Evolutionary conservation across 2,888 invertebrate species (phyloP), one percentile per base, ranked within the genome.

Genomic region (Zygothrica quintamaculata): DNA sequence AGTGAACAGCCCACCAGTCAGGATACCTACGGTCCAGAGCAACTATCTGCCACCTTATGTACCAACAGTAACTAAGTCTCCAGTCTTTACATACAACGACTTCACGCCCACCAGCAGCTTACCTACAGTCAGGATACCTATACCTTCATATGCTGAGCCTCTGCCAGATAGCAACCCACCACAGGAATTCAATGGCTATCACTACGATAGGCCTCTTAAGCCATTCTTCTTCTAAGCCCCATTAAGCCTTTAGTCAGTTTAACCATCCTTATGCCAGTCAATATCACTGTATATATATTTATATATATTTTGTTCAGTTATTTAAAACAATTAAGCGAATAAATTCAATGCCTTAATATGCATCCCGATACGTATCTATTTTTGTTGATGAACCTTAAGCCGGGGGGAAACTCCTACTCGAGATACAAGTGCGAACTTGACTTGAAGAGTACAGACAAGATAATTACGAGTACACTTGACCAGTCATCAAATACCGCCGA

Each of bases 91-190:
- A n/a, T n/a, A n/a, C n/a, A n/a, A n/a, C n/a, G n/a, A n/a, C n/a
- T n/a, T n/a, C n/a, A n/a, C n/a, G n/a, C n/a, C n/a, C n/a, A n/a
- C n/a, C n/a, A n/a, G n/a, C n/a, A n/a, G n/a, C n/a, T n/a, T 55
- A 13, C 70, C 74, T 34, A 67, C 31, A 39, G 87, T 56, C 53
- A 80, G 74, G 50, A 88, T 89, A 29, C 89, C 88, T n/a, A 87
- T 89, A 37, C 89, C 88, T 3, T 87, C 89, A 1, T 89, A 89
- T 42, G 89, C 89, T 8, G 89, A 75, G 5, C 89, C 89, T 0
- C 59, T 89, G 46, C 80, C 84, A 3, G 60, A 68, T 9, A 68
- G 65, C 51, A 55, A 34, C 3, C 88, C 88, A 4, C 85, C 85
- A 3, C 70, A 71, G 62, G 73, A 87, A 44, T 11, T 66, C 6